Base-by-base conservation (phyloP, 1,140 invertebrate species). In the Bombus waltoni region DNA sequence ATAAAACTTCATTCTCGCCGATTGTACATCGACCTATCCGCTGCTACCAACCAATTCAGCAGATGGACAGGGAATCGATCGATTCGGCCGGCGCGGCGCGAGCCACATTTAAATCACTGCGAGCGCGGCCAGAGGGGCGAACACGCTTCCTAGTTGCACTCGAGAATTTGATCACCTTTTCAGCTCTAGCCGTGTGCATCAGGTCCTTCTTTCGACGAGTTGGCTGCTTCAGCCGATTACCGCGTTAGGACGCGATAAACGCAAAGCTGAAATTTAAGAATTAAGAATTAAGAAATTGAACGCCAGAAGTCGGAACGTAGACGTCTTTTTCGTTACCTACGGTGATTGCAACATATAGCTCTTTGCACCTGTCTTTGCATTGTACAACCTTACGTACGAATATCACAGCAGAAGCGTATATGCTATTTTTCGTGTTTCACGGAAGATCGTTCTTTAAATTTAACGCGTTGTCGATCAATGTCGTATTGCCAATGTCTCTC, bases 1-100 rank as follows among this genome's bases (percentile, higher is more conserved):
- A 93, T 92, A 91, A 93, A 93, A 90, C 84, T 92, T 83, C 86
- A 90, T 89, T 92, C 87, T 90, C 91, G 87, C 82, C 77, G 89
- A 91, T 91, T 91, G 89, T 86, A 81, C 81, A 65, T 90, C 85
- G 82, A 90, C 75, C 82, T 85, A 83, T 81, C 70, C 59, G 68
- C 28, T 83, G 77, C 35, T 73, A 74, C 71, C 78, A 85, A 89
- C 88, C 90, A 87, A 92, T 92, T 53, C 75, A 74, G 42, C 78
- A 86, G 87, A 92, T 91, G 90, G 85, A 91, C 81, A 76, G 65
- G 59, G 73, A 88, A 89, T 89, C 88, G 88, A 89, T 89, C 87
- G 78, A 82, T 89, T 70, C 47, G 73, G 66, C 47, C 62, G 83
- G 59, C 83, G 84, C 73, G 83, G 59, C 83, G 84, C 77, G 76